phyloP scores from a whole-genome alignment of 1,140 invertebrate genomes.

The Grapholita molesta region DNA sequence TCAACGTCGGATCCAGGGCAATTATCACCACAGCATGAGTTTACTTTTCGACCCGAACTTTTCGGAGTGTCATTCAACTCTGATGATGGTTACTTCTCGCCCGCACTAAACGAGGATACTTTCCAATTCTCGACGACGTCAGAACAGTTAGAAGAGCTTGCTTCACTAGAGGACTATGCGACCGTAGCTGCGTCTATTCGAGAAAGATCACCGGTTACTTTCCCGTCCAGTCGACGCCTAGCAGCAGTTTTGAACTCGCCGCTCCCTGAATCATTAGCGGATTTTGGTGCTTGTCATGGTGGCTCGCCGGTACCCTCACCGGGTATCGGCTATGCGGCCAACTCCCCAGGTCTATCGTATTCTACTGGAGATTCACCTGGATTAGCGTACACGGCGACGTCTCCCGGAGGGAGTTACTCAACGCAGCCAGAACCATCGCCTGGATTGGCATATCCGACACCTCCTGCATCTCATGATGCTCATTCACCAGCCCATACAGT shows the following conservation, averaged over 20 bases:
- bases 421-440: conserved; percentile 84
- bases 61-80: conserved; percentile 83
- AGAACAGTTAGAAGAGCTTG: conserved; percentile 84
- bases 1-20: conserved; percentile 83
- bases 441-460: conserved; percentile 89
- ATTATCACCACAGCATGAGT: conserved; percentile 76
- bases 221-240: conserved; percentile 84
- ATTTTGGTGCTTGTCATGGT: conserved; percentile 87
- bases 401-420: conserved; percentile 70
- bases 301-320: conserved; percentile 77
- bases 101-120: conserved; percentile 86
- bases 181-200: conserved; percentile 76
- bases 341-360: conserved; percentile 63
- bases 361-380: conserved; percentile 65
- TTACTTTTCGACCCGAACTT: conserved; percentile 79
- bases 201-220: conserved; percentile 79
- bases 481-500: conserved; percentile 79
- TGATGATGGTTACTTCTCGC: conserved; percentile 86
- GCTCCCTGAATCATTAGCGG: conserved; percentile 87
- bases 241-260: conserved; percentile 87
- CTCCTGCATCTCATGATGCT: conserved; percentile 90
- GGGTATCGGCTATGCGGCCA: conserved; percentile 59
- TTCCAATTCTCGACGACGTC: conserved; percentile 85
- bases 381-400: conserved; percentile 72
- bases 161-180: conserved; percentile 82